Conservation (phyloP, 2,888 invertebrate genomes). For the Caenorhabditis doughertyi region DNA sequence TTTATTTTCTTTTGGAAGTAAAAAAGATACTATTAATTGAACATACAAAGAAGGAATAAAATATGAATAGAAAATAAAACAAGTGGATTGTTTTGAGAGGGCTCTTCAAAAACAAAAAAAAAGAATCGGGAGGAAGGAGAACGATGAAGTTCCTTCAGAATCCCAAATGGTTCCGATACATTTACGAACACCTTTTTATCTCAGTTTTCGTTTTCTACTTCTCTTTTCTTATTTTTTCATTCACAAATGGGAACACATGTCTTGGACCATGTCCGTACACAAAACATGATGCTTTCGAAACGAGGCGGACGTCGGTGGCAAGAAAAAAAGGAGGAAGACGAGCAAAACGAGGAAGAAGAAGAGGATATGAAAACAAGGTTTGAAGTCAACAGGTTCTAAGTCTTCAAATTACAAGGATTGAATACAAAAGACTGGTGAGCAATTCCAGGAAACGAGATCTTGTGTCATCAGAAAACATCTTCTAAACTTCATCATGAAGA, state of each 20-base stretch:
- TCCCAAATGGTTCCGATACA: conserved; percentile 27
- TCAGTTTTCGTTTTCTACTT: neutral
- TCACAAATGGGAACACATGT: conserved; percentile 12
- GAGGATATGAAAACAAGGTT: conserved; percentile 57
- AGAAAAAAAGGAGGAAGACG: conserved; percentile 38
- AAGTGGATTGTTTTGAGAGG: conserved; percentile 52
- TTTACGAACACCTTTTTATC: conserved; percentile 16
- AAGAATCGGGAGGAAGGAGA: neutral
- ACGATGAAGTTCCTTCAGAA: conserved; percentile 15
- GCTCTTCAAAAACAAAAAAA: conserved; percentile 25
- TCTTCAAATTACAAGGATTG: conserved; percentile 23
- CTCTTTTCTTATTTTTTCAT: conserved; percentile 2
- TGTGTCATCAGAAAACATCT: neutral
- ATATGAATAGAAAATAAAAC: conserved; percentile 3
- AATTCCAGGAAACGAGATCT: conserved; percentile 7
- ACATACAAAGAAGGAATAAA: conserved; percentile 4
- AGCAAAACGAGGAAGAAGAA: conserved; percentile 17
- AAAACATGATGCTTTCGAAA: conserved; percentile 43
- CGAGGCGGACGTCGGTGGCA: conserved; percentile 29
- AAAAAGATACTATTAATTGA: conserved; percentile 17
- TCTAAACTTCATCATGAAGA: neutral
- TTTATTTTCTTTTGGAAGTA: neutral
- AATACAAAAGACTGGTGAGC: conserved; percentile 2
- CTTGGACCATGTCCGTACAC: conserved; percentile 17
- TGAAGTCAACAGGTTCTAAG: conserved; percentile 56